Evolutionary conservation across 2,797 vertebrate species (phyloP), one percentile per base, ranked within the genome.

Genomic region (Lemur catta): DNA sequence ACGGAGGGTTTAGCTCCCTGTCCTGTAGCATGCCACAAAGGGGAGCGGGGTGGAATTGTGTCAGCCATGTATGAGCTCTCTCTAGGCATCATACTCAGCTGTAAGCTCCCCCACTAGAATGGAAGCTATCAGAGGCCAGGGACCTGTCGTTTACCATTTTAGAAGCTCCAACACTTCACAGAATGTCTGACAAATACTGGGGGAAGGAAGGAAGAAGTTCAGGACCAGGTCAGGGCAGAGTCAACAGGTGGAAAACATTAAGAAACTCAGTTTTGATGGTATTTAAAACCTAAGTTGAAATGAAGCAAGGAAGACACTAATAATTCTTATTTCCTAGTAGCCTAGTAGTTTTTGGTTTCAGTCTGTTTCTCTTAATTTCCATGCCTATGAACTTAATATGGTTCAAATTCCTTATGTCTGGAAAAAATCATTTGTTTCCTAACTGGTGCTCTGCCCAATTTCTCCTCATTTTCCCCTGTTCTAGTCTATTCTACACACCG

Each of bases 371-470:
- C 65, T 91, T 96, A 48, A 92, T 93, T 96, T 94, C 75, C 41
- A 67, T 41, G 71, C 65, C 46, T 95, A 41, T 38, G 71, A 86
- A 91, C 46, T 79, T 84, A 76, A 92, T 76, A 57, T 18, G 61
- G 41, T 86, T 95, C 75, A 79, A 41, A 96, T 84, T 84, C 52
- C 41, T 97, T 28, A 84, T 38, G 67, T 78, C 74, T 94, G 85
- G 59, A 93, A 94, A 93, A 93, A 59, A 79, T 96, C 61, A 96
- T 4, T 79, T 91, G 71, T 91, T 76, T 85, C 67, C 67, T 89
- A 78, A 91, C 43, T 76, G 30, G 79, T 80, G 20, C n/a, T 79
- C 67, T 86, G 71, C 59, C n/a, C 41, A 63, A 24, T 65, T 86
- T 86, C 52, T 71, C 52, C 71, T 22, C 55, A 9, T 76, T 93